Evolutionary conservation across 37 sponge, comb jelly and placozoan genomes (phyloP).

Genomic region (Crambe crambe): DNA sequence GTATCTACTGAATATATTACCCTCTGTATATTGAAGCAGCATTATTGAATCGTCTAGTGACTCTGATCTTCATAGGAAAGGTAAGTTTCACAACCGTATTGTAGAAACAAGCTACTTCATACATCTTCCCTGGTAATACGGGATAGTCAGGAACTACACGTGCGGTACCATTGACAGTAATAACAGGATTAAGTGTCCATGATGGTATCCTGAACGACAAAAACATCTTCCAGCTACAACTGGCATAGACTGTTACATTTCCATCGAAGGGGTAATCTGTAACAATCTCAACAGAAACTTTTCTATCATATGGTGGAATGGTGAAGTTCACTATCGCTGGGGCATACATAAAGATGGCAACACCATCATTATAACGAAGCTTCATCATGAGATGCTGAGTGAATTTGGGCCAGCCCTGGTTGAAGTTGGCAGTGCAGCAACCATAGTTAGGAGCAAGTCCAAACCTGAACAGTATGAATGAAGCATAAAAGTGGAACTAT

Average conservation of each 20-base stretch:
- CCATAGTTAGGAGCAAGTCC: slow-evolving; percentile 84
- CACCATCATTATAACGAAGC: slow-evolving; percentile 6
- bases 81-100: neutral
- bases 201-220: slow-evolving; percentile 65
- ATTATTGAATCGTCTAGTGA: slow-evolving; percentile 68
- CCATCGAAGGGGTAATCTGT: slow-evolving; percentile 69
- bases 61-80: slow-evolving; percentile 34
- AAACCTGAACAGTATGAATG: too few species aligned
- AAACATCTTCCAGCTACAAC: neutral
- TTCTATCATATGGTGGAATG: slow-evolving; percentile 7
- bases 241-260: slow-evolving; percentile 14
- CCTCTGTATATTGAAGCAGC: slow-evolving; percentile 67
- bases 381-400: slow-evolving; percentile 46
- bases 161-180: slow-evolving; percentile 21
- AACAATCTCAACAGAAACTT: slow-evolving; percentile 20
- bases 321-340: slow-evolving; percentile 26
- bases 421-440: slow-evolving; percentile 87
- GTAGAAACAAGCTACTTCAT: slow-evolving; percentile 13
- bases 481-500: too few species aligned
- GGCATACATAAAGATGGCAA: slow-evolving; percentile 50
- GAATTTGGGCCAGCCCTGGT: slow-evolving; percentile 88
- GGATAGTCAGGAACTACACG: too few species aligned
- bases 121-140: slow-evolving; percentile 48
- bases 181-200: slow-evolving; percentile 52
- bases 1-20: too few species aligned